These are phyloP conservation scores for Punctoribates punctum DNA, from an alignment of 2,888 invertebrate genomes.

Conservation along the genomic window DNA sequence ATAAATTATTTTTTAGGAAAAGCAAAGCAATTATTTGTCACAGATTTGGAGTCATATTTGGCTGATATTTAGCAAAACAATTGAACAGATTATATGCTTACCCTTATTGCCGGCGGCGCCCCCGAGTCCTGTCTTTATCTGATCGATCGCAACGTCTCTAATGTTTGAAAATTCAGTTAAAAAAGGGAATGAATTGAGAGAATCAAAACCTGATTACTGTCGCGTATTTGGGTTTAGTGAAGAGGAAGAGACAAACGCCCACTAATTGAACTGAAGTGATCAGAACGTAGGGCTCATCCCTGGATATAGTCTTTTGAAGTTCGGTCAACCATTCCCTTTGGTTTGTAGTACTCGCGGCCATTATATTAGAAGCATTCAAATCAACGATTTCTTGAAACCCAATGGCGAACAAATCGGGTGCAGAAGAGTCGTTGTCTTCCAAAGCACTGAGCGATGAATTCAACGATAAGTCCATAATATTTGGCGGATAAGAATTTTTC, in stretches of 20 bases:
- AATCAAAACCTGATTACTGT: conserved; percentile 65
- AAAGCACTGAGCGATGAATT: conserved; percentile 34
- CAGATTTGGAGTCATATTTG: too few relatives aligned
- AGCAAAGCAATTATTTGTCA: too few relatives aligned
- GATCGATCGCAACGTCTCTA: conserved; percentile 86
- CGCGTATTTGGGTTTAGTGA: conserved; percentile 81
- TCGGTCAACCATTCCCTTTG: conserved; percentile 93
- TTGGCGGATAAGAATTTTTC: conserved; percentile 20
- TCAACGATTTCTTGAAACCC: conserved; percentile 99
- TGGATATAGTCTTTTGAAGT: conserved; percentile 80
- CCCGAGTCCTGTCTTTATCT: conserved; percentile 95
- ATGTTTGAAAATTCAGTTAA: not conserved
- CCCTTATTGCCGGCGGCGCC: conserved; percentile 98
- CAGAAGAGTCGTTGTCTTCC: conserved; percentile 57
- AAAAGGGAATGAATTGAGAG: conserved; percentile 36
- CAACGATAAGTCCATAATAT: conserved; percentile 44
- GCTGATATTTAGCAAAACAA: too few relatives aligned
- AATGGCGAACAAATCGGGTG: conserved; percentile 91
- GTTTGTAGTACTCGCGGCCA: conserved; percentile 89
- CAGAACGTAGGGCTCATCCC: conserved; percentile 81
- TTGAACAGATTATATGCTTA: too few relatives aligned
- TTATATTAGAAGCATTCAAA: conserved; percentile 94
- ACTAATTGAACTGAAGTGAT: conserved; percentile 92
- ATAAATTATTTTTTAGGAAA: too few relatives aligned
- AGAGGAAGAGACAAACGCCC: conserved; percentile 94